phyloP scores from a whole-genome alignment of 2,113 vertebrate species.

The Gadus macrocephalus region DNA sequence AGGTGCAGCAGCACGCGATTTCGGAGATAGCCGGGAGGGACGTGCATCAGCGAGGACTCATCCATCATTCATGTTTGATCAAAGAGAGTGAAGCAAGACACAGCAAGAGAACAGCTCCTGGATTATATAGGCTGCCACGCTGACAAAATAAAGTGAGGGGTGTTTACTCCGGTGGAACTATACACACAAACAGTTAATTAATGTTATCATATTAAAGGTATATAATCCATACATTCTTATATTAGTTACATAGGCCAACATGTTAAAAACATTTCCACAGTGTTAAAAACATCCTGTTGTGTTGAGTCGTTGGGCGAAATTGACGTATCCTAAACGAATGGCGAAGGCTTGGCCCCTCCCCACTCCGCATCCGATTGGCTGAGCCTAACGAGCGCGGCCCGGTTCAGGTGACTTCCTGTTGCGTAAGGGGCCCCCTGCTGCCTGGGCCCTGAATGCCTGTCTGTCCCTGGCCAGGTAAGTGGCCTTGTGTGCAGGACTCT shows the following conservation, averaged over 20 bases:
- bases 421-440: constrained; percentile 33
- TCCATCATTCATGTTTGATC: constrained; percentile 56
- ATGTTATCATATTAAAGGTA: no score
- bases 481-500: constrained; percentile 23
- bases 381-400: neutral
- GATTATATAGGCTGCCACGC: neutral
- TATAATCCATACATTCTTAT: no score
- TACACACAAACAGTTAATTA: no score
- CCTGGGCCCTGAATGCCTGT: constrained; percentile 36
- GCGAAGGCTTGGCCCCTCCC: no score
- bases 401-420: constrained; percentile 13
- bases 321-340: no score
- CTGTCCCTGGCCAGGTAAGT: constrained; percentile 34
- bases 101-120: constrained; percentile 16
- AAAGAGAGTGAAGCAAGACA: constrained; percentile 39
- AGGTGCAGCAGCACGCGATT: constrained; percentile 3
- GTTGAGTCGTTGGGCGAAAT: no score
- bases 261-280: no score
- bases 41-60: constrained; percentile 32
- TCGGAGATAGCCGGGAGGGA: constrained; percentile 17
- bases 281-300: no score
- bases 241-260: no score
- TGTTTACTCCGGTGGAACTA: no score
- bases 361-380: no score
- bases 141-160: no score